Evolutionary conservation across 2,888 invertebrate species (phyloP).

Genomic region (Drosophila birchii): DNA sequence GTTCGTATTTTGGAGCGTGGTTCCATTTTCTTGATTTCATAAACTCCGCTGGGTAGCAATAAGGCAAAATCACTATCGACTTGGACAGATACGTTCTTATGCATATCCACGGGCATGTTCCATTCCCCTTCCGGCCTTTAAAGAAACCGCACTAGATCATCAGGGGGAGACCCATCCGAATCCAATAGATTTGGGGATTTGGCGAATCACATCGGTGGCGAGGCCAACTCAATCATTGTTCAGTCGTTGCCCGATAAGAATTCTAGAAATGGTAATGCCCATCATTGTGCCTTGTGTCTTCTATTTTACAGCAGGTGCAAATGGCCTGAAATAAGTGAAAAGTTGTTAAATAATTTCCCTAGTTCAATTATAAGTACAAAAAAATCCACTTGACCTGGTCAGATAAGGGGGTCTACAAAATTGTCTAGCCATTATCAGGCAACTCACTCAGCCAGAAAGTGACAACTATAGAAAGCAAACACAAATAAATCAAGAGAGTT

Average conservation of each 20-base stretch:
- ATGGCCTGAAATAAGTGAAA: slow-evolving; percentile 1
- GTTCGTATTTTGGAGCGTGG: slow-evolving; percentile 92
- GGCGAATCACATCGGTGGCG: slow-evolving; percentile 10
- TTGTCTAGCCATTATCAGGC: slow-evolving; percentile 46
- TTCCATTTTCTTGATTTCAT: slow-evolving; percentile 94
- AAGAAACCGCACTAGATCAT: slow-evolving; percentile 24
- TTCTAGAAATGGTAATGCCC: slow-evolving; percentile 10
- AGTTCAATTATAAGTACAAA: not conserved
- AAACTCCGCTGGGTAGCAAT: slow-evolving; percentile 90
- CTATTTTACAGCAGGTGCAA: slow-evolving; percentile 26
- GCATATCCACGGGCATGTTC: slow-evolving; percentile 86
- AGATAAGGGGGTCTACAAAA: slow-evolving; percentile 28
- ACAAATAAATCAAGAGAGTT: slow-evolving; percentile 9
- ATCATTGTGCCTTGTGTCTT: not conserved
- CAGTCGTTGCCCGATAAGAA: slow-evolving; percentile 36
- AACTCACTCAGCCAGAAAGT: slow-evolving; percentile 1
- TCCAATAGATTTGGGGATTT: slow-evolving; percentile 1
- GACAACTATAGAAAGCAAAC: not conserved
- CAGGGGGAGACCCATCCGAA: slow-evolving; percentile 13
- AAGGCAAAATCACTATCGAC: slow-evolving; percentile 93
- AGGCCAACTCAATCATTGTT: slow-evolving; percentile 34
- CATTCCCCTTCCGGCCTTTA: slow-evolving; percentile 34
- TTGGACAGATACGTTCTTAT: slow-evolving; percentile 92
- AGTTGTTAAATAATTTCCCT: not conserved
- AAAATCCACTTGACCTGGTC: slow-evolving; percentile 19